These are phyloP conservation scores for Lamellibrachia satsuma DNA, from an alignment of 2,888 invertebrate genomes.

Conservation along the genomic window DNA sequence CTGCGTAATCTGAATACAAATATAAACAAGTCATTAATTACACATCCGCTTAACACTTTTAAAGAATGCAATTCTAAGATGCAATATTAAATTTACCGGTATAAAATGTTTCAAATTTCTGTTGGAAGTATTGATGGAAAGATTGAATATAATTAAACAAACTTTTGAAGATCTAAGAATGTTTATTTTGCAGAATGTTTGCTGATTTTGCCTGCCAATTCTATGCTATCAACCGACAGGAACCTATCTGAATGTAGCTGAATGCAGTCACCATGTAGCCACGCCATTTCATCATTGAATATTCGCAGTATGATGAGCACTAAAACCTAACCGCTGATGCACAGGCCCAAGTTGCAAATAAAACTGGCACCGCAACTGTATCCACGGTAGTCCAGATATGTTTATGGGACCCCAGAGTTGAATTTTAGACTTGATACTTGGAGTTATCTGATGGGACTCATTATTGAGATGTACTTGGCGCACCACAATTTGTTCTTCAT, in stretches of 20 bases:
- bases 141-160: background rate
- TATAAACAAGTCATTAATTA: background rate
- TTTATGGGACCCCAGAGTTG: background rate
- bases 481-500: background rate
- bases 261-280: background rate
- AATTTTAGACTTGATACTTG: background rate
- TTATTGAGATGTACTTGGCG: background rate
- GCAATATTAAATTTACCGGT: background rate
- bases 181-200: background rate
- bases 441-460: background rate
- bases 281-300: background rate
- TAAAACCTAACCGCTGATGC: background rate
- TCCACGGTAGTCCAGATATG: background rate
- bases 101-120: background rate
- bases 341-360: background rate
- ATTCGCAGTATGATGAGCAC: background rate
- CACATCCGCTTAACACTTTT: background rate
- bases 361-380: background rate
- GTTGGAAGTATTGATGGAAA: background rate
- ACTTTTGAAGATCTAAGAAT: background rate
- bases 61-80: background rate
- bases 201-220: background rate
- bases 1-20: too few species aligned
- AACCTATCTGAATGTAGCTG: background rate
- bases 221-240: background rate